Evolutionary conservation across 2,113 vertebrate species (phyloP), one percentile per base, ranked within the genome.

Genomic region (Hippocampus comes): DNA sequence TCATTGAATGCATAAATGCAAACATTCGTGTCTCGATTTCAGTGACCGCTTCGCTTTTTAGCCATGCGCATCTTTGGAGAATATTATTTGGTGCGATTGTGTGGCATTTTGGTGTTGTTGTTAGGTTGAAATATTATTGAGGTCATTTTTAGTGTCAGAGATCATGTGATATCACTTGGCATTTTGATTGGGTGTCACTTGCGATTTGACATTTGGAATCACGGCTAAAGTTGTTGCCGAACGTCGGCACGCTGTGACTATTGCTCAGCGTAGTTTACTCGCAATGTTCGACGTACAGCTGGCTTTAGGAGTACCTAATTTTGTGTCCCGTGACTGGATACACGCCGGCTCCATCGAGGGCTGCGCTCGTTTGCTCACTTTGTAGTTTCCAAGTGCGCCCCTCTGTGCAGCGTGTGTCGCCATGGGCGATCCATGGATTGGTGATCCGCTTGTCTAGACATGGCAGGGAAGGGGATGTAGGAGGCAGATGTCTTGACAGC

Each of bases 341-440:
- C 23, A 73, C 72, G 65, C 63, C 75, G 46, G 74, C 70, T 67
- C 43, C 30, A 43, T 71, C 49, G 66, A 59, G 41, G 64, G 25
- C 57, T 66, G 49, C 70, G 71, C 72, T 67, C 67, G n/a, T 34
- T 66, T 25, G 63, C 63, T 66, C 8, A 15, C 64, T 18, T 66
- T 9, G n/a, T 20, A 15, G 8, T 48, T 48, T 43, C 23, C 64
- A 27, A 18, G 9, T 23, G 64, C 64, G 15, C 65, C 74, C 80
- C 76, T 67, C 79, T 87, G 79, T 78, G 81, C 73, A 63, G 71
- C 78, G 70, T 80, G 78, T 67, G 55, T 77, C 74, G 77, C 68
- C 63, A 63, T 12, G 27, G 82, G 84, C 84, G 84, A 85, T 85
- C 86, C 77, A 90, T 90, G n/a, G 80, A 89, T 91, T 77, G 49